Conservation (phyloP, 2,888 invertebrate species). For the Agrochola macilenta region DNA sequence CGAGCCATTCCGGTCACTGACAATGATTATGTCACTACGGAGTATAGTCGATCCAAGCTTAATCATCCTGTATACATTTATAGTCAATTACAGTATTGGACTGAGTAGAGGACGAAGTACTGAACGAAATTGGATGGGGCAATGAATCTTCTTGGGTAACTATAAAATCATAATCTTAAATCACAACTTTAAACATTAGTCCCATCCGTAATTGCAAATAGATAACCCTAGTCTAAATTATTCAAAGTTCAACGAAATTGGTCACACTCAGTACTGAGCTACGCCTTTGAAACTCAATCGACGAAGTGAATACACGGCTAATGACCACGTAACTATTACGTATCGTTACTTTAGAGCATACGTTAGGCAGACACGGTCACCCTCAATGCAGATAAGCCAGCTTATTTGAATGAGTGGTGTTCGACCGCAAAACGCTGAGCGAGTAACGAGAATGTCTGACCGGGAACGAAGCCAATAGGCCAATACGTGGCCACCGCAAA, state of each 20-base stretch:
- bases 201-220: constrained; percentile 34
- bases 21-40: constrained; percentile 43
- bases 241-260: constrained; percentile 39
- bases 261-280: constrained; percentile 32
- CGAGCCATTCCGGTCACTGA: constrained; percentile 30
- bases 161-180: constrained; percentile 31
- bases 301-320: constrained; percentile 38
- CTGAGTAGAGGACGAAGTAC: neutral
- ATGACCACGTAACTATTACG: constrained; percentile 47
- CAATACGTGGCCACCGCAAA: constrained; percentile 72
- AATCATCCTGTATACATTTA: constrained; percentile 25
- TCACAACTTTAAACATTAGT: constrained; percentile 43
- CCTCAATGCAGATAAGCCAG: constrained; percentile 70
- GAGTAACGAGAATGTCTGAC: constrained; percentile 67
- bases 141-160: constrained; percentile 26
- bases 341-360: constrained; percentile 48
- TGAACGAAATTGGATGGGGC: neutral
- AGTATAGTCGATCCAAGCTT: constrained; percentile 13
- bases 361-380: constrained; percentile 50
- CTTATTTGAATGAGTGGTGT: constrained; percentile 78
- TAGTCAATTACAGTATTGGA: constrained; percentile 26
- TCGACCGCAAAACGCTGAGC: constrained; percentile 75
- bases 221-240: constrained; percentile 18
- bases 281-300: constrained; percentile 35
- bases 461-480: constrained; percentile 66